These are phyloP conservation scores for Spilarctia lutea DNA, from an alignment of 2,888 invertebrate genomes.

Conservation along the genomic window DNA sequence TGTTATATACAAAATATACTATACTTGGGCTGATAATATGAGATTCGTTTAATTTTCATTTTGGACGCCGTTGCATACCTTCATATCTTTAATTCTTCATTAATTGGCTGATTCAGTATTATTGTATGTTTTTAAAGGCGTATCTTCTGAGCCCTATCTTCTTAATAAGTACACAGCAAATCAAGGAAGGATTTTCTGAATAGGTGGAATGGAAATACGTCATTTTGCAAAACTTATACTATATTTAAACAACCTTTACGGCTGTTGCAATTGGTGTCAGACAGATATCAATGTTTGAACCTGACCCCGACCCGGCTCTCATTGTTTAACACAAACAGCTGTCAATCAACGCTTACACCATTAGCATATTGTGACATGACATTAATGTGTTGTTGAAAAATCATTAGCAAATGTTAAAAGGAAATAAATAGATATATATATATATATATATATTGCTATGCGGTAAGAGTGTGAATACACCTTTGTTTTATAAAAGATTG, in stretches of 20 bases:
- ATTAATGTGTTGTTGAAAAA: constrained; percentile 8
- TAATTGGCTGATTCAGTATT: neutral
- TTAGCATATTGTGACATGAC: constrained; percentile 25
- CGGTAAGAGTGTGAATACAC: too few relatives aligned
- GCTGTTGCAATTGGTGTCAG: neutral
- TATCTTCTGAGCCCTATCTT: too few relatives aligned
- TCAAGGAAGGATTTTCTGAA: neutral
- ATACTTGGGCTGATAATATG: too few relatives aligned
- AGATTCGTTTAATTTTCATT: too few relatives aligned
- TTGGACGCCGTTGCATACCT: neutral
- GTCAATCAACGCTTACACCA: constrained; percentile 24
- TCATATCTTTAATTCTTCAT: neutral
- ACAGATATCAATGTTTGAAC: neutral
- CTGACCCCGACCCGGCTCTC: constrained; percentile 5
- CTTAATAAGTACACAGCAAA: neutral
- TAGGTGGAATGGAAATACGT: neutral
- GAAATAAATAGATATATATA: neutral
- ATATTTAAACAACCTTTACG: neutral
- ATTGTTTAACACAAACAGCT: constrained; percentile 26
- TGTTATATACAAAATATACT: too few relatives aligned
- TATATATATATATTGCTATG: neutral
- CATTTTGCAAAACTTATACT: neutral
- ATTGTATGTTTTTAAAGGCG: neutral
- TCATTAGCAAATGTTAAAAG: neutral
- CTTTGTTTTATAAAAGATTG: too few relatives aligned